A percentile compares a stretch with the other conserved stretches of the same genome.
phyloP scores from a whole-genome alignment of 1,140 invertebrate genomes.

The Anoplolepis gracilipes region DNA sequence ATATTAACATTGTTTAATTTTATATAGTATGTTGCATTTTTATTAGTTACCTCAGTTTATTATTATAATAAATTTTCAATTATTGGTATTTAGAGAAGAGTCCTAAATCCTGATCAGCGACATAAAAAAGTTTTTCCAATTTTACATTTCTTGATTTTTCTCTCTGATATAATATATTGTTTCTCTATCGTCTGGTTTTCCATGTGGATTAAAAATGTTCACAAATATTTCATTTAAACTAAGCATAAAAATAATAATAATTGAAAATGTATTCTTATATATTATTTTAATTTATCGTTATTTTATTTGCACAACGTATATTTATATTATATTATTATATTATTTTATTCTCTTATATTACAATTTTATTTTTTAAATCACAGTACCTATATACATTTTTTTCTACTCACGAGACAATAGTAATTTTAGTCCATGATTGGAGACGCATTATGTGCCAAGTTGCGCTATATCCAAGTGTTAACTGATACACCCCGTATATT shows the following conservation, averaged over 20 bases:
- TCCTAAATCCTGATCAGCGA: neutral
- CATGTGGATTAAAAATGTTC: neutral
- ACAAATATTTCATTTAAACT: neutral
- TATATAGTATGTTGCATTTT: neutral
- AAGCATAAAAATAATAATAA: slow-evolving; percentile 6
- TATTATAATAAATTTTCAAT: neutral
- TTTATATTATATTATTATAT: neutral
- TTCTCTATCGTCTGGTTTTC: neutral
- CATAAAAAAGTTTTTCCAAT: neutral
- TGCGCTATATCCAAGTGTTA: neutral
- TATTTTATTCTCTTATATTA: neutral
- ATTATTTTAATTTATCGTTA: neutral
- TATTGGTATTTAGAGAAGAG: neutral
- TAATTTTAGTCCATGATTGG: neutral
- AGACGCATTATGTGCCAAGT: neutral
- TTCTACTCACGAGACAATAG: neutral
- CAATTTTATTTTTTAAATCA: slow-evolving; percentile 1
- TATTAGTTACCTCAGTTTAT: neutral
- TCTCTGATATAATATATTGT: neutral
- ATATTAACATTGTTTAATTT: neutral
- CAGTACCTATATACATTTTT: neutral
- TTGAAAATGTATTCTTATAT: neutral
- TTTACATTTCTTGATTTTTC: neutral
- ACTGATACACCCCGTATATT: neutral
- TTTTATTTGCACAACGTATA: neutral